A percentile compares a stretch with the other conserved stretches of the same genome.
These are phyloP conservation scores for Ricordea florida DNA, from an alignment of 92 coral and sea anemone genomes.

Conservation along the genomic window DNA sequence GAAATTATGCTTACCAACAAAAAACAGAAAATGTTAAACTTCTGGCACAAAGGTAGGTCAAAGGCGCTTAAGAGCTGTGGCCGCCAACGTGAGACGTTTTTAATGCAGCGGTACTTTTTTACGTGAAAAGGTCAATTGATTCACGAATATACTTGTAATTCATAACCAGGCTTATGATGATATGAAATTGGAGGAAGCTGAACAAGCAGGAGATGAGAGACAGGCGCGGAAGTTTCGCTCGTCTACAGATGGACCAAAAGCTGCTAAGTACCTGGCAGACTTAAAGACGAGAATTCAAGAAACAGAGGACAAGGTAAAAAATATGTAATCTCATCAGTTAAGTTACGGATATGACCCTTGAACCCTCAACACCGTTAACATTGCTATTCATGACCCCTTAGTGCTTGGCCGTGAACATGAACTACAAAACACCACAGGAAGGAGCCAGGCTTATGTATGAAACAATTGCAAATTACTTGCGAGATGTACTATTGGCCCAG, in stretches of 20 bases:
- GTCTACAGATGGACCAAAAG: constrained; percentile 85
- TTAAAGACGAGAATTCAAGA: constrained; percentile 70
- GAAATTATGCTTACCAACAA: too few species aligned
- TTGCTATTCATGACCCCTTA: not conserved
- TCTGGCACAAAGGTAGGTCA: not conserved
- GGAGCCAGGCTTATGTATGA: constrained; percentile 82
- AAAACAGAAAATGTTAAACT: too few species aligned
- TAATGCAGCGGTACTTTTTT: too few species aligned
- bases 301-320: constrained; percentile 71
- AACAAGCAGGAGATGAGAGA: constrained; percentile 65
- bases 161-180: constrained; percentile 92
- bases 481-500: constrained; percentile 54
- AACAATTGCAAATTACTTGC: constrained; percentile 67
- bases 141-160: not conserved
- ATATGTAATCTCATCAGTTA: not conserved
- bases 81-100: not conserved
- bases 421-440: constrained; percentile 79
- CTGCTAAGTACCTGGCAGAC: constrained; percentile 67
- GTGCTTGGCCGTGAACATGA: constrained; percentile 91
- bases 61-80: not conserved
- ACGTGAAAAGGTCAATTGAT: too few species aligned
- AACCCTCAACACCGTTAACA: not conserved
- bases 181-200: constrained; percentile 67
- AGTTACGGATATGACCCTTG: not conserved
- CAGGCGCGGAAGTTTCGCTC: constrained; percentile 83